Evolutionary conservation across 1,140 invertebrate genomes (phyloP).

Genomic region (Caligus rogercresseyi): DNA sequence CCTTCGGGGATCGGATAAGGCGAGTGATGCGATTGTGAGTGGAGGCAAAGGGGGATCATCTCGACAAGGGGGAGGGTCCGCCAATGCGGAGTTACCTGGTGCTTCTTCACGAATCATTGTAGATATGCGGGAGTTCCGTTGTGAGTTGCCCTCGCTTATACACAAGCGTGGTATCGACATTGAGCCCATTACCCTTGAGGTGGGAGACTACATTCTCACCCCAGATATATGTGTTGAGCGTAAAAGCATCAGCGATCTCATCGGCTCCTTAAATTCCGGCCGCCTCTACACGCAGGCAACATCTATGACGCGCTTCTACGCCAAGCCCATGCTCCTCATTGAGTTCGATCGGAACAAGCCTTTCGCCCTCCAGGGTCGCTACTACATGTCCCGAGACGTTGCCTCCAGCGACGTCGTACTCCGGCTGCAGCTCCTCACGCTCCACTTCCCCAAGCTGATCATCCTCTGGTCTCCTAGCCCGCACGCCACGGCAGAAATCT

Average conservation of each 20-base stretch:
- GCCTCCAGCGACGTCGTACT: constrained; percentile 52
- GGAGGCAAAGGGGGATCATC: constrained; percentile 39
- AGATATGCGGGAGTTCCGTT: constrained; percentile 94
- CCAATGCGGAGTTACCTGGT: neutral
- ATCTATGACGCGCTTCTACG: constrained; percentile 70
- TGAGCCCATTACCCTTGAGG: constrained; percentile 68
- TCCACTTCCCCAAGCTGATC: constrained; percentile 79
- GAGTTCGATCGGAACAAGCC: constrained; percentile 90
- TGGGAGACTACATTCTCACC: constrained; percentile 94
- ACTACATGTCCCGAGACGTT: constrained; percentile 34
- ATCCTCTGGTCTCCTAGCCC: constrained; percentile 89
- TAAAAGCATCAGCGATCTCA: constrained; percentile 91
- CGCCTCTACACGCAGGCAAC: constrained; percentile 85
- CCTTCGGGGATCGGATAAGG: constrained; percentile 31
- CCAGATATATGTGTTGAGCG: constrained; percentile 89
- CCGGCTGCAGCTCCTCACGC: constrained; percentile 61
- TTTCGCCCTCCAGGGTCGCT: constrained; percentile 53
- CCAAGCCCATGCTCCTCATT: constrained; percentile 76
- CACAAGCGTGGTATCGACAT: constrained; percentile 84
- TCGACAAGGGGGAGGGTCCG: constrained; percentile 13
- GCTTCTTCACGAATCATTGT: constrained; percentile 55
- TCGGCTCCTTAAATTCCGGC: constrained; percentile 83
- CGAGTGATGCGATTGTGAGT: constrained; percentile 28
- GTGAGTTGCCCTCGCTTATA: constrained; percentile 80
- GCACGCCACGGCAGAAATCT: constrained; percentile 81